Conservation (phyloP, 2,797 vertebrate species). For the Chiloscyllium punctatum region DNA sequence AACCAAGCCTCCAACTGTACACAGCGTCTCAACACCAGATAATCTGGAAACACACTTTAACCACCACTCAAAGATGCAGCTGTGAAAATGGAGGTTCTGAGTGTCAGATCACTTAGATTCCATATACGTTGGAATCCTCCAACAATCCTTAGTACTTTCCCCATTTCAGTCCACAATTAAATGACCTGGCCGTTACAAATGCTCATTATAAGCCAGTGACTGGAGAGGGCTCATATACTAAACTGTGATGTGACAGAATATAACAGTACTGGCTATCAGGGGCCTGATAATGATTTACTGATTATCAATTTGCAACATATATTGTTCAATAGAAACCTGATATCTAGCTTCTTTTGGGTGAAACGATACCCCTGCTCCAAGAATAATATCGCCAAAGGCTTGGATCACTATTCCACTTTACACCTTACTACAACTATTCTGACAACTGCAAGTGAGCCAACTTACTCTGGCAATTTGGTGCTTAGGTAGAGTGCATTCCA, state of each 20-base stretch:
- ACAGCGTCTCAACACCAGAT: too few species aligned
- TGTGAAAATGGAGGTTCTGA: too few species aligned
- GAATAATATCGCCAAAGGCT: not conserved
- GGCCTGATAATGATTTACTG: not conserved
- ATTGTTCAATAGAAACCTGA: not conserved
- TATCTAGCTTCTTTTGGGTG: not conserved
- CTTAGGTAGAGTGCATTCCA: not conserved
- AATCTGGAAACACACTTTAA: too few species aligned
- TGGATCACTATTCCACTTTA: too few species aligned
- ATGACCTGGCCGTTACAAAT: too few species aligned
- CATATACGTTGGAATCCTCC: too few species aligned
- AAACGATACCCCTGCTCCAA: not conserved
- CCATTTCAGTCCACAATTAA: too few species aligned
- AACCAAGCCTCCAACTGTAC: too few species aligned
- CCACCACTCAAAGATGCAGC: too few species aligned
- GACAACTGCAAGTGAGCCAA: not conserved
- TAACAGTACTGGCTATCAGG: not conserved
- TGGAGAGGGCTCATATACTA: not conserved
- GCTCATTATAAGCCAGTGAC: not conserved
- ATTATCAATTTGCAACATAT: not conserved
- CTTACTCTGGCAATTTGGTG: not conserved
- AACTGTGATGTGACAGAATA: not conserved
- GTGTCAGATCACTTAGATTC: too few species aligned
- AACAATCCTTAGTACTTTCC: too few species aligned
- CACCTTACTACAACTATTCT: not conserved